Conservation (phyloP, 2,113 vertebrate species). For the Garra rufa region DNA sequence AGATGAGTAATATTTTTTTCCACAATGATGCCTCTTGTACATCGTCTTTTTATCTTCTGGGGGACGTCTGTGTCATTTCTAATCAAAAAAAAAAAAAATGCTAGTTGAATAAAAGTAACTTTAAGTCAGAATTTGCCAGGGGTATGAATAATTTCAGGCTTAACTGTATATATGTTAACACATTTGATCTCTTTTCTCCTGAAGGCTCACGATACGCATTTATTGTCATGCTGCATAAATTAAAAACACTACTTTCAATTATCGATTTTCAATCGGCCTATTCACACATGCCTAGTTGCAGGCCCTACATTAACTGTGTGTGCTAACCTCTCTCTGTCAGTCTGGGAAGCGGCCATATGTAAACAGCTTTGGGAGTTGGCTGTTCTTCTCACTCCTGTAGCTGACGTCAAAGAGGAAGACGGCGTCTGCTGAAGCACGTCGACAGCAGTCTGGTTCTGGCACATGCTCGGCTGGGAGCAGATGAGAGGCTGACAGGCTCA, state of each 20-base stretch:
- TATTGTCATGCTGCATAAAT: neutral
- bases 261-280: neutral
- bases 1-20: too few relatives aligned
- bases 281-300: neutral
- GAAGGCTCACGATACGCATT: neutral
- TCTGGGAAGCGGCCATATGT: slow-evolving; percentile 30
- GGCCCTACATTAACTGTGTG: slow-evolving; percentile 14
- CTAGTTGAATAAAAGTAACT: too few relatives aligned
- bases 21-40: too few relatives aligned
- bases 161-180: neutral
- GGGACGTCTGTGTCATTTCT: too few relatives aligned
- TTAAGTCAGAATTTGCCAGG: too few relatives aligned
- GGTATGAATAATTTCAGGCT: too few relatives aligned
- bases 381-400: slow-evolving; percentile 44
- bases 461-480: slow-evolving; percentile 41
- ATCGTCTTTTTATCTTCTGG: too few relatives aligned
- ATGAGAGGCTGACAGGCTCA: slow-evolving; percentile 44
- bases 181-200: neutral
- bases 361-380: slow-evolving; percentile 33
- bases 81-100: too few relatives aligned
- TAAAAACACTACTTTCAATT: neutral
- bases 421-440: slow-evolving; percentile 45
- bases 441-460: slow-evolving; percentile 25
- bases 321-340: slow-evolving; percentile 8
- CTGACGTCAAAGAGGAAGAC: slow-evolving; percentile 47